These are phyloP conservation scores for Cranoglanis bouderius DNA, from an alignment of 2,113 vertebrate species.

Conservation along the genomic window DNA sequence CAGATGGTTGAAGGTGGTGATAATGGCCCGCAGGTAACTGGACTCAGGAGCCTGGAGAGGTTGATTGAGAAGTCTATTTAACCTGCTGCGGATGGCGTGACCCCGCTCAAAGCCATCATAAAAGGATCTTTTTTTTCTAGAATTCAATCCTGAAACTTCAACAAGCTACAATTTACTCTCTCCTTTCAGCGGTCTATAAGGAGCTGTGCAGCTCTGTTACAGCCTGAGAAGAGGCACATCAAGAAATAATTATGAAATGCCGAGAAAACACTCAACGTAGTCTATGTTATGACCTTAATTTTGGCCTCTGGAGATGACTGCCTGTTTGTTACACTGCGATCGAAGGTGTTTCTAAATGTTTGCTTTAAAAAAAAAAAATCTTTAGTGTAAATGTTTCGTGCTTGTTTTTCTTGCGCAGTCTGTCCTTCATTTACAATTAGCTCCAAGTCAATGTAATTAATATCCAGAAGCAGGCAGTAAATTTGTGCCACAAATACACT, in stretches of 20 bases:
- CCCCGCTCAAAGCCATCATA: constrained; percentile 76
- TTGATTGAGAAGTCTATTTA: constrained; percentile 81
- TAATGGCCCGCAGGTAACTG: constrained; percentile 67
- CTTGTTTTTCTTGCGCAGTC: background rate
- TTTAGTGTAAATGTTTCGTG: background rate
- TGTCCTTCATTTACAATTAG: constrained; percentile 31
- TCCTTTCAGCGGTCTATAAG: constrained; percentile 61
- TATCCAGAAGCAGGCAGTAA: constrained; percentile 31
- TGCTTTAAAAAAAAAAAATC: background rate
- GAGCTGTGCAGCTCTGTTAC: constrained; percentile 61
- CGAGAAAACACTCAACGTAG: constrained; percentile 14
- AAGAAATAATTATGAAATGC: constrained; percentile 36
- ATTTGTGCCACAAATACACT: constrained; percentile 49
- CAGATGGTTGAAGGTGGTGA: constrained; percentile 68
- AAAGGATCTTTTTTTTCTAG: constrained; percentile 74
- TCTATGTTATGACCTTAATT: constrained; percentile 33
- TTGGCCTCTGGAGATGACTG: background rate
- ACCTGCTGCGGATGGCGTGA: constrained; percentile 76
- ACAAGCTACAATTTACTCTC: constrained; percentile 78
- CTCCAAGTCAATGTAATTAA: constrained; percentile 26
- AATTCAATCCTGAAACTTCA: constrained; percentile 82
- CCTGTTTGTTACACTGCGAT: constrained; percentile 4
- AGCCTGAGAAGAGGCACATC: constrained; percentile 53
- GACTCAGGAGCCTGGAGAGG: constrained; percentile 69
- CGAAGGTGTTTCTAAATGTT: background rate